Evolutionary conservation across 2,888 invertebrate species (phyloP), one percentile per base, ranked within the genome.

Genomic region (Stenodema calcarata): DNA sequence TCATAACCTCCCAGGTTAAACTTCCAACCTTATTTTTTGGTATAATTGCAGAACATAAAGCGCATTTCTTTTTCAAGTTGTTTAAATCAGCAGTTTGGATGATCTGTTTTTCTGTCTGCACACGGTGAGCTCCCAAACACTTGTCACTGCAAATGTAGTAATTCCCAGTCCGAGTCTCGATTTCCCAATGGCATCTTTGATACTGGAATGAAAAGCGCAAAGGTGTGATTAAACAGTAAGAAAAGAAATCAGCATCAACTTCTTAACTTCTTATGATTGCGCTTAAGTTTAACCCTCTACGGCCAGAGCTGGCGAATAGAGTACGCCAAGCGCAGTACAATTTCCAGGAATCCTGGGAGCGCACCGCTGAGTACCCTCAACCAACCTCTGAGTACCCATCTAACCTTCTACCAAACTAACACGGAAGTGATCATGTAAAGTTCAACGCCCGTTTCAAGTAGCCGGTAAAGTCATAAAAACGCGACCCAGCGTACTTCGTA

Each of bases 1-100:
- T 97, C 95, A 97, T 96, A 0, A 97, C 96, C 91, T 98, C 97
- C 98, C 98, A 98, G 0, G 95, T 94, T 0, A 96, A 92, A 90
- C 94, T 94, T 88, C 93, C 93, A 44, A 95, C 95, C 79, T 94
- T 93, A 0, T 91, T 89, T 2, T 91, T 86, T 14, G 47, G 86
- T 16, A 86, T 86, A 28, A 2, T 14, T 9, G 18, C 28, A n/a
- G n/a, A 12, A 23, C 86, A 86, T 2, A 54, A 30, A 16, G 62
- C 11, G 62, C 86, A 86, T 30, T 50, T 54, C 27, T 62, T 76
- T 30, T 54, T 18, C 23, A 86, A 23, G 11, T 23, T n/a, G 41
- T 35, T 41, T 12, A 78, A 0, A 23, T 86, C 86, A 11, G 78
- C 27, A 27, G 42, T 78, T 41, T 86, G 86, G 9, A 86, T 62